A percentile compares a stretch with the other conserved stretches of the same genome.
Conservation (phyloP, 2,888 invertebrate genomes). For the Agrilus mali region DNA sequence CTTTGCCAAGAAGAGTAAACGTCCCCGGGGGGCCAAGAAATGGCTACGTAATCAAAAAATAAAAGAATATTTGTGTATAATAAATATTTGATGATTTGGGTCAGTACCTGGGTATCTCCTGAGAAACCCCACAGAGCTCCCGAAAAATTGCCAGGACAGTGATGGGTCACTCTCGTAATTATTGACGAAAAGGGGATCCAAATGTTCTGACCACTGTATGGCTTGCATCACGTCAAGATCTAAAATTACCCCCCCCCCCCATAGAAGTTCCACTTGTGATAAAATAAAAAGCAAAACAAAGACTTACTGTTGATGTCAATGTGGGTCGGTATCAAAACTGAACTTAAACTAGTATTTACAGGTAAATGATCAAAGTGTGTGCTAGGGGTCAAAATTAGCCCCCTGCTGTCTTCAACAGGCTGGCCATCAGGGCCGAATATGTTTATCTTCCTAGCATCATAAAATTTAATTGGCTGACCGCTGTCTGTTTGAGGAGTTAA, state of each 20-base stretch:
- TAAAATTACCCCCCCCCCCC: constrained; percentile 26
- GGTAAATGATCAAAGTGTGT: constrained; percentile 77
- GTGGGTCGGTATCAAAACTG: constrained; percentile 77
- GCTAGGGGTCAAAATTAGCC: constrained; percentile 61
- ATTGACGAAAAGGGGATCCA: constrained; percentile 79
- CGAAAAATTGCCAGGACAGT: constrained; percentile 97
- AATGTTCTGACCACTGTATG: constrained; percentile 87
- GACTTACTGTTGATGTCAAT: constrained; percentile 54
- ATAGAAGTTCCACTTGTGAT: no score
- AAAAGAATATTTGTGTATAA: not conserved
- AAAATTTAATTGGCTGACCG: constrained; percentile 45
- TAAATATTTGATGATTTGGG: not conserved
- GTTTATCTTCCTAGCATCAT: constrained; percentile 72
- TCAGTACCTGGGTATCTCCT: constrained; percentile 80
- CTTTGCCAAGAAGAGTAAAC: constrained; percentile 41
- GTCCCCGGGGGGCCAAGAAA: constrained; percentile 75
- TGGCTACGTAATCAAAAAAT: constrained; percentile 36
- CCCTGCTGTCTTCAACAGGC: constrained; percentile 54
- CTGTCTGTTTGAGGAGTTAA: constrained; percentile 46
- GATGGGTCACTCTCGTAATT: constrained; percentile 86
- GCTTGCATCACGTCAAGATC: constrained; percentile 76
- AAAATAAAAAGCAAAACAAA: no score
- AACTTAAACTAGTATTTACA: constrained; percentile 73
- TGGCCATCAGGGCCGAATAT: constrained; percentile 65
- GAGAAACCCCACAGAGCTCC: constrained; percentile 90